Percentiles rank a stretch among this genome's conserved stretches.
phyloP scores from a whole-genome alignment of 2,888 invertebrate genomes.

The Cheilosia urbana region DNA sequence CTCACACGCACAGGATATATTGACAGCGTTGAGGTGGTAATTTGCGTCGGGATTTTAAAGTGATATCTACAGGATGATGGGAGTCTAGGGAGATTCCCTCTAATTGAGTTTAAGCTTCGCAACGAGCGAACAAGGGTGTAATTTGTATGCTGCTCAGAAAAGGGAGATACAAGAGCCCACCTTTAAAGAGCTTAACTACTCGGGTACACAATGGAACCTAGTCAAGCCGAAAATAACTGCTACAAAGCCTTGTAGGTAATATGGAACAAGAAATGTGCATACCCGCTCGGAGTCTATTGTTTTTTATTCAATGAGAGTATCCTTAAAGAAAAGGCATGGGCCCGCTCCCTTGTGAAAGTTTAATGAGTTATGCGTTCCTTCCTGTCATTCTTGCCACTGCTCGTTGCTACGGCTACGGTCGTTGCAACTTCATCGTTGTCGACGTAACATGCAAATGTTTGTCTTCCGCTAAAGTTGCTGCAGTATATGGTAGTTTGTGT shows the following conservation, averaged over 20 bases:
- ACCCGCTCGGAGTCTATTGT: slow-evolving; percentile 41
- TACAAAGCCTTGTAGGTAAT: slow-evolving; percentile 11
- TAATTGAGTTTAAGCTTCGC: slow-evolving; percentile 51
- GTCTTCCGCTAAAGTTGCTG: slow-evolving; percentile 59
- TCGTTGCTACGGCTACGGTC: slow-evolving; percentile 2
- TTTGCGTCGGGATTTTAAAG: slow-evolving; percentile 51
- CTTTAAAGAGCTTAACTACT: slow-evolving; percentile 19
- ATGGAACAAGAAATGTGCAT: neutral
- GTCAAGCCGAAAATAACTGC: slow-evolving; percentile 26
- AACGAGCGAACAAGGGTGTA: slow-evolving; percentile 26
- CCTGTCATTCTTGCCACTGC: slow-evolving; percentile 39
- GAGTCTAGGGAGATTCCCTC: slow-evolving; percentile 31
- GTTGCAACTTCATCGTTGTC: slow-evolving; percentile 50
- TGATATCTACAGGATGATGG: slow-evolving; percentile 42
- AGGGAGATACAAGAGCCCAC: neutral
- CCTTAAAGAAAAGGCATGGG: slow-evolving; percentile 41
- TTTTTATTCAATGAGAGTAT: slow-evolving; percentile 5
- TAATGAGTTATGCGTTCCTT: slow-evolving; percentile 71
- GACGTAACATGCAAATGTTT: slow-evolving; percentile 70
- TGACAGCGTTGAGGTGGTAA: slow-evolving; percentile 31
- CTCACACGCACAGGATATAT: slow-evolving; percentile 29
- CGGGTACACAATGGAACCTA: slow-evolving; percentile 23
- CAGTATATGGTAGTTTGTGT: slow-evolving; percentile 17
- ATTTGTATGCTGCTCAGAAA: slow-evolving; percentile 11
- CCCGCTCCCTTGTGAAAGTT: slow-evolving; percentile 55